Conservation (phyloP, 2,888 invertebrate genomes). For the Lapara coniferarum region DNA sequence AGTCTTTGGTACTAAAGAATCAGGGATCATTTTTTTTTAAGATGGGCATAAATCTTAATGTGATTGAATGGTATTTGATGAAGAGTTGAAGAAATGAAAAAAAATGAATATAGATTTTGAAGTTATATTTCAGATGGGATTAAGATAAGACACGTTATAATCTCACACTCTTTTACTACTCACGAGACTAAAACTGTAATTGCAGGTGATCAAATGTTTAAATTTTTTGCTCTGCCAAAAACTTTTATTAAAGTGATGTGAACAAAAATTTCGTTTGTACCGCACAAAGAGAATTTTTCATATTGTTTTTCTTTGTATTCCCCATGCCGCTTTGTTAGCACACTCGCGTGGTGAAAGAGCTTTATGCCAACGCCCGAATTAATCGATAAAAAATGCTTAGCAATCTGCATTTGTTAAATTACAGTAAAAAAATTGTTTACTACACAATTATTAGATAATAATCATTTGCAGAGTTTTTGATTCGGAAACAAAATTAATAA, state of each 20-base stretch:
- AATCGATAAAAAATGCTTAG: neutral
- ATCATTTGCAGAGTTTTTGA: neutral
- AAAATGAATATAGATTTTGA: too few relatives aligned
- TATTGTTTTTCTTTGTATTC: neutral
- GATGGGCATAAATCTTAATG: too few relatives aligned
- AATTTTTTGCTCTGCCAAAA: neutral
- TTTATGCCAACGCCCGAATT: slow-evolving; percentile 11
- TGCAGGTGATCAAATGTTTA: too few relatives aligned
- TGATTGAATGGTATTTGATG: too few relatives aligned
- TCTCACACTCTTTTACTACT: too few relatives aligned
- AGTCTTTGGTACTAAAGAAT: too few relatives aligned
- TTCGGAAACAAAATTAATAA: neutral
- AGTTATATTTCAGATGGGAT: too few relatives aligned
- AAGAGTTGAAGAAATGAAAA: too few relatives aligned
- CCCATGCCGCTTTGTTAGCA: neutral
- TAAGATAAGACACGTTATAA: too few relatives aligned
- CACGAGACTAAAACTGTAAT: too few relatives aligned
- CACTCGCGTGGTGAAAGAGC: slow-evolving; percentile 16
- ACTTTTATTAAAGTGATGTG: neutral
- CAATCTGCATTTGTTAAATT: neutral
- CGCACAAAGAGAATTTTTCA: neutral
- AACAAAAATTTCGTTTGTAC: neutral
- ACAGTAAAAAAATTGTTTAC: neutral
- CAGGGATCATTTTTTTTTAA: too few relatives aligned
- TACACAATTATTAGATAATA: neutral